A percentile compares a stretch with the other conserved stretches of the same genome.
These are phyloP conservation scores for Coelogynopora nodosa DNA, from an alignment of 2,888 invertebrate species.

Conservation along the genomic window DNA sequence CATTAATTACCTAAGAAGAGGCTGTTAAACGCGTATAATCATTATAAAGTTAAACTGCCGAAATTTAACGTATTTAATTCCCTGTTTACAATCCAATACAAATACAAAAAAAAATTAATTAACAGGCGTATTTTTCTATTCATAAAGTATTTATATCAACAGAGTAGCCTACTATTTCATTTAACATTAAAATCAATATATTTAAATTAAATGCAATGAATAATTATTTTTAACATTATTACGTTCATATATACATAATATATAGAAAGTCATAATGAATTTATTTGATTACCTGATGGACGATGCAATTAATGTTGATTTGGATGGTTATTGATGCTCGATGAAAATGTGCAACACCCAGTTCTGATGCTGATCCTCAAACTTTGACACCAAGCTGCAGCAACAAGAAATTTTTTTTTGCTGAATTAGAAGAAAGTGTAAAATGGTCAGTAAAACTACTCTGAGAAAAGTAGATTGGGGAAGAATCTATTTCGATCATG, in stretches of 20 bases:
- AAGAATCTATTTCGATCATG: constrained; percentile 13
- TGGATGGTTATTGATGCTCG: not conserved
- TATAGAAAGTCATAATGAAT: not conserved
- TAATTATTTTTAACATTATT: constrained; percentile 1
- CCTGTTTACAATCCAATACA: not conserved
- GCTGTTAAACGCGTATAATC: constrained; percentile 16
- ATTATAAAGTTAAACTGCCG: not conserved
- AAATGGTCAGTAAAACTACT: constrained; percentile 10
- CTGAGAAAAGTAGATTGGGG: constrained; percentile 24
- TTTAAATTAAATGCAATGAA: constrained; percentile 1
- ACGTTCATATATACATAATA: not conserved
- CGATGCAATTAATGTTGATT: not conserved
- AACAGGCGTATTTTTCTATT: not conserved
- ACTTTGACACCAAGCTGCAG: not conserved
- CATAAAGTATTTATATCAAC: too few relatives aligned
- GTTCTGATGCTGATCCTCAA: not conserved
- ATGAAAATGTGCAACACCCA: not conserved
- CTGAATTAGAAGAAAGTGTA: constrained; percentile 25
- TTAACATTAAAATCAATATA: constrained; percentile 1
- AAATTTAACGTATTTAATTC: constrained; percentile 3
- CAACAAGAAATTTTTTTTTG: not conserved
- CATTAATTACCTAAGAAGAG: constrained; percentile 27
- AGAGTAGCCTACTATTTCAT: not conserved
- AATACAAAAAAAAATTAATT: too few relatives aligned
- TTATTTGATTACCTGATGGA: not conserved